Evolutionary conservation across 2,113 vertebrate genomes (phyloP), one percentile per base, ranked within the genome.

Genomic region (Cyprinodon brontotheroides): DNA sequence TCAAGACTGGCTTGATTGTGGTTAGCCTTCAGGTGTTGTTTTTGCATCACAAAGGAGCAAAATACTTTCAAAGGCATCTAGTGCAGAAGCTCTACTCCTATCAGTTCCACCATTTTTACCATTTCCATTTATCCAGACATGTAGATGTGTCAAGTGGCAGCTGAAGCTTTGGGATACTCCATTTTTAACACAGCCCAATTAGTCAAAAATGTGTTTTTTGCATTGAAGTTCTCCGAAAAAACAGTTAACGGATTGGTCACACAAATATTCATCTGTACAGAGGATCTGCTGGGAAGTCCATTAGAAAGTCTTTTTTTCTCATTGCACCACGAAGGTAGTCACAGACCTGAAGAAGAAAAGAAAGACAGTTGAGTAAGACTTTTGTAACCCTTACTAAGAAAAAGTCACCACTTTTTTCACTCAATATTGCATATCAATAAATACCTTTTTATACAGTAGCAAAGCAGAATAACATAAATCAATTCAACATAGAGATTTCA

Each of bases 1-100:
- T 48, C 41, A 37, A 47, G 62, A 43, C 57, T 67, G 68, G 70
- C 50, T 73, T 64, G 60, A 68, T 81, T 61, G 61, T 76, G 66
- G 38, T 36, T 48, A 8, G 1, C 69, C 20, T 59, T 39, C 64
- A 84, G 79, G 57, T 29, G 29, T 29, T 29, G 29, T 75, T 17
- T 77, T 82, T 65, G 80, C 86, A 92, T 90, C 87, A 81, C 83
- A 81, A 77, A 81, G 50, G 20, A 17, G 65, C 37, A 67, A 12
- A 65, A 75, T 74, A 7, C 62, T 64, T 47, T 17, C 50, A 45
- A 68, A 15, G 47, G 61, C 29, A 29, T 29, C 29, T 29, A 29
- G 29, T 29, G 29, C 29, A 29, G 29, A 29, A 29, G 29, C 29
- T 29, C 29, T 29, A 29, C 29, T 29, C 29, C 29, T 29, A 29